Percentiles rank a stretch among this genome's conserved stretches.
Evolutionary conservation across 2,888 invertebrate species (phyloP).

Genomic region (Perizoma affinitatum): DNA sequence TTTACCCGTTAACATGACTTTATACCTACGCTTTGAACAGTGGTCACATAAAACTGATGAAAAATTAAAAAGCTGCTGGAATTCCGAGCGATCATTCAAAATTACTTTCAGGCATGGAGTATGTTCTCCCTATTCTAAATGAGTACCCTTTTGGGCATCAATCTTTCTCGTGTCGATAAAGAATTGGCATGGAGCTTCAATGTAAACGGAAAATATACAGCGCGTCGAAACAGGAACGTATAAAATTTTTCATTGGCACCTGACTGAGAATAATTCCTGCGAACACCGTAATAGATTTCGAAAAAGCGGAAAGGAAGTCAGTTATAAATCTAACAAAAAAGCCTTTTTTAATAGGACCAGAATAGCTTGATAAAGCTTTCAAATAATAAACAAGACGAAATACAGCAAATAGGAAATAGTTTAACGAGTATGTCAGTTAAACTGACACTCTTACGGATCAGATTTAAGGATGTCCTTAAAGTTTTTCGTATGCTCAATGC

Average conservation of each 20-base stretch:
- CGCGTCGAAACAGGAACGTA: conserved; percentile 41
- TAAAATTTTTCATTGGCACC: conserved; percentile 63
- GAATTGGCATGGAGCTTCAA: conserved; percentile 47
- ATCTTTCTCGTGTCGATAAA: conserved; percentile 33
- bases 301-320: conserved; percentile 68
- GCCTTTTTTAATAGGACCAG: neutral
- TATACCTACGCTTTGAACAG: too few relatives aligned
- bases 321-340: conserved; percentile 59
- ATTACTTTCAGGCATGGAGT: too few relatives aligned
- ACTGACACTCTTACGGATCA: too few relatives aligned
- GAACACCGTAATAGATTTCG: conserved; percentile 69
- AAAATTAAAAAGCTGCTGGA: too few relatives aligned
- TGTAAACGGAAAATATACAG: conserved; percentile 51
- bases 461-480: too few relatives aligned
- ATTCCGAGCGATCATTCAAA: conserved; percentile 8
- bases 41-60: too few relatives aligned
- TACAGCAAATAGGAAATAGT: too few relatives aligned
- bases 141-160: conserved; percentile 31
- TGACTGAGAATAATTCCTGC: conserved; percentile 62
- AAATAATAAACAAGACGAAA: too few relatives aligned
- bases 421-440: too few relatives aligned
- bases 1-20: too few relatives aligned
- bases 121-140: conserved; percentile 24
- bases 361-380: too few relatives aligned
- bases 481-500: too few relatives aligned